phyloP scores from a whole-genome alignment of 2,113 vertebrate genomes.

The Pagrus major region DNA sequence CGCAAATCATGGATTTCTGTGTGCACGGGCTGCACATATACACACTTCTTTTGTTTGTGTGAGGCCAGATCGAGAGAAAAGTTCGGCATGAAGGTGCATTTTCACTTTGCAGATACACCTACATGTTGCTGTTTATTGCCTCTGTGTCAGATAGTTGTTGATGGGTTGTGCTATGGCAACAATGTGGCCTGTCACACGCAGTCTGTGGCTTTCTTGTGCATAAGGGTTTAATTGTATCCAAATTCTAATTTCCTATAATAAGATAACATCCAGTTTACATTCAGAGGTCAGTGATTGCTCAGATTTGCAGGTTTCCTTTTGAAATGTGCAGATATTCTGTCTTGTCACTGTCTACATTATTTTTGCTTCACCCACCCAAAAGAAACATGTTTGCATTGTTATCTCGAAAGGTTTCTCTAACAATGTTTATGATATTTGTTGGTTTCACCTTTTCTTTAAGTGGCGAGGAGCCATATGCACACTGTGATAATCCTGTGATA shows the following conservation, averaged over 20 bases:
- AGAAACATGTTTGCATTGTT: background rate
- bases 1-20: conserved; percentile 54
- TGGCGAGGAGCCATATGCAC: conserved; percentile 49
- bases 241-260: background rate
- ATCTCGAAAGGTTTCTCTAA: background rate
- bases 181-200: conserved; percentile 23
- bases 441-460: conserved; percentile 17
- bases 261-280: background rate
- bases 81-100: conserved; percentile 2
- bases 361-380: background rate
- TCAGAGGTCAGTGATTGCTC: background rate
- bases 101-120: conserved; percentile 42
- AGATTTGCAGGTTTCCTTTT: background rate
- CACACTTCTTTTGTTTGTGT: background rate
- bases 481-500: conserved; percentile 63
- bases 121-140: conserved; percentile 69
- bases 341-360: background rate
- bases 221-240: background rate
- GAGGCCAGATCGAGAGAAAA: conserved; percentile 22
- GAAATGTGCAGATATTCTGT: background rate
- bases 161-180: conserved; percentile 54
- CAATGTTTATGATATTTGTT: background rate
- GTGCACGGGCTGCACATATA: background rate
- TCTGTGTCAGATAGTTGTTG: conserved; percentile 66
- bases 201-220: background rate